These are phyloP conservation scores for Crematogaster levior DNA, from an alignment of 2,888 invertebrate genomes.

Conservation along the genomic window DNA sequence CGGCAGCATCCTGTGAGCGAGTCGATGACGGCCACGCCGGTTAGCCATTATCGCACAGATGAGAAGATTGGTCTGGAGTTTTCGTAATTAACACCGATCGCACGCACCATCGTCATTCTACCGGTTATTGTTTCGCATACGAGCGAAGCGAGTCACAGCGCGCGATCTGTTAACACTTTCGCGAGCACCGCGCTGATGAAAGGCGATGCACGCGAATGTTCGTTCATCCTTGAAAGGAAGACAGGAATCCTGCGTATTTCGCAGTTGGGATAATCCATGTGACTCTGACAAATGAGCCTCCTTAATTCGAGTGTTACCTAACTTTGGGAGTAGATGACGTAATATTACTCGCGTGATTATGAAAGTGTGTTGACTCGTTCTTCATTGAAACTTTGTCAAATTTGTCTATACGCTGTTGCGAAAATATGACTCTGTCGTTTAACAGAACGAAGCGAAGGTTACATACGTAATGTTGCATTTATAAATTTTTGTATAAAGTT, in stretches of 20 bases:
- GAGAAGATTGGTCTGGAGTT: constrained; percentile 67
- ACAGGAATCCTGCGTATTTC: constrained; percentile 8
- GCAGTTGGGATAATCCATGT: neutral
- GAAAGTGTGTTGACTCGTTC: constrained; percentile 1
- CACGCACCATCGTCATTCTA: constrained; percentile 17
- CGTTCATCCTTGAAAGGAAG: constrained; percentile 20
- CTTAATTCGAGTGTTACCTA: neutral
- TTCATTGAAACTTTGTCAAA: neutral
- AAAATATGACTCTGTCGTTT: neutral
- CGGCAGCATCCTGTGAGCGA: constrained; percentile 76
- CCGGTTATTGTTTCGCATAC: constrained; percentile 55
- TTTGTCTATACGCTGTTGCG: no score
- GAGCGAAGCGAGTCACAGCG: neutral
- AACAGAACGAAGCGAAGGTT: neutral
- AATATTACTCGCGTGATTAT: constrained; percentile 1
- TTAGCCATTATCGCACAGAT: constrained; percentile 66
- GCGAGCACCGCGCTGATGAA: neutral
- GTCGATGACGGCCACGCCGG: constrained; percentile 42
- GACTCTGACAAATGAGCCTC: neutral
- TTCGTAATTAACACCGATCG: constrained; percentile 68
- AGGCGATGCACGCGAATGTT: neutral
- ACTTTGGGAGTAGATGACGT: neutral
- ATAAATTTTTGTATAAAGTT: neutral
- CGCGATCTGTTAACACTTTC: constrained; percentile 18
- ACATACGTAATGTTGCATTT: neutral